Percentiles rank a stretch among this genome's conserved stretches.
Evolutionary conservation across 1,140 invertebrate species (phyloP).

Genomic region (Drosophila simulans): DNA sequence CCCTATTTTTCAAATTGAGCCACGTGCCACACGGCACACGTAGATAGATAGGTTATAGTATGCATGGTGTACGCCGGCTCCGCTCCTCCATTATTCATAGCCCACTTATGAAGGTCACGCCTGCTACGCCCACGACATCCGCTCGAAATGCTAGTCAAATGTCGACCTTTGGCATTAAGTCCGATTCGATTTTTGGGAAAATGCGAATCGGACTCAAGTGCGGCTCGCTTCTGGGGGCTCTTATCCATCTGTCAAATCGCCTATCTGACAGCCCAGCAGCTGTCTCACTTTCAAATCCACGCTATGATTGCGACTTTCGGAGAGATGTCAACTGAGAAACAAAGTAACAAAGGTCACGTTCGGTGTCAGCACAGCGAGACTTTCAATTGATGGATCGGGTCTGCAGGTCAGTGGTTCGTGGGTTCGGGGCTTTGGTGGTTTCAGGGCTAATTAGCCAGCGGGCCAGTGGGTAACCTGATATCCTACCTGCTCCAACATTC

Average conservation of each 20-base stretch:
- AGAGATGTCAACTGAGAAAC: constrained; percentile 57
- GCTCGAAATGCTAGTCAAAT: constrained; percentile 36
- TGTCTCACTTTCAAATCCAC: constrained; percentile 60
- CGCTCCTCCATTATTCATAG: constrained; percentile 58
- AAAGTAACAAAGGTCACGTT: constrained; percentile 73
- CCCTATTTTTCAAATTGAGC: constrained; percentile 31
- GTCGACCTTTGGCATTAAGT: constrained; percentile 50
- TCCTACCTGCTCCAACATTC: constrained; percentile 9
- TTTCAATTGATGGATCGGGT: constrained; percentile 72
- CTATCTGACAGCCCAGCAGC: constrained; percentile 34
- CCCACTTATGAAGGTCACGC: constrained; percentile 52
- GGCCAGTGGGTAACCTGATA: constrained; percentile 9
- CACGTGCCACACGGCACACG: constrained; percentile 14
- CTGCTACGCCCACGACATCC: constrained; percentile 27
- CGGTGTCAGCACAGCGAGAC: constrained; percentile 55
- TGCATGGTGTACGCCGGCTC: constrained; percentile 22
- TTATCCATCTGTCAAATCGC: constrained; percentile 51
- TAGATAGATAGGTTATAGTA: neutral
- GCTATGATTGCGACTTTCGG: constrained; percentile 40
- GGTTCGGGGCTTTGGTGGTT: constrained; percentile 5
- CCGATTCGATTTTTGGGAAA: constrained; percentile 20
- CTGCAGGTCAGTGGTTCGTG: neutral
- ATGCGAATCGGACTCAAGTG: constrained; percentile 23
- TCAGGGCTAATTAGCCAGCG: constrained; percentile 66
- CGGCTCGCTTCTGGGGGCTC: constrained; percentile 11